Conservation (phyloP, 2,113 vertebrate genomes). For the Phrynosoma blainvillii region DNA sequence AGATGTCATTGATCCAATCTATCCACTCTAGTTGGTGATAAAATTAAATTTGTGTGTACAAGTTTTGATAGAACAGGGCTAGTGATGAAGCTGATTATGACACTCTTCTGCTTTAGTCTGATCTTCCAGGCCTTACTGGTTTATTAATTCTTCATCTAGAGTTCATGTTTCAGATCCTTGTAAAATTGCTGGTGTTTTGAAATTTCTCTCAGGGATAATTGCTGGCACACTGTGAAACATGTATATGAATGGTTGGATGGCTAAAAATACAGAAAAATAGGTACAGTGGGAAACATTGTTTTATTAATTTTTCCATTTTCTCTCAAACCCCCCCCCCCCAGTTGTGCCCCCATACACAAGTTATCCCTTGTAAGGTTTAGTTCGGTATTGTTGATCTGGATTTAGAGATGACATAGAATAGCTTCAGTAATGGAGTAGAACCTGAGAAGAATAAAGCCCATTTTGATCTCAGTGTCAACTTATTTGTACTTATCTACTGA, state of each 20-base stretch:
- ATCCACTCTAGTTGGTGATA: no score
- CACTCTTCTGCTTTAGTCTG: background rate
- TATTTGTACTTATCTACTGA: background rate
- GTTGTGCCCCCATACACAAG: background rate
- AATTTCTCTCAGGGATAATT: background rate
- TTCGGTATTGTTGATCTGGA: background rate
- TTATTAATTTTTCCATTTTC: no score
- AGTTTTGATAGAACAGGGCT: background rate
- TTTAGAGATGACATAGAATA: background rate
- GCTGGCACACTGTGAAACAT: background rate
- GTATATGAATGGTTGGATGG: background rate
- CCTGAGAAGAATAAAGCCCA: background rate
- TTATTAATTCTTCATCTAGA: background rate
- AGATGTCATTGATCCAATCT: no score
- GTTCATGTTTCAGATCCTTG: background rate
- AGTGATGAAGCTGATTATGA: background rate
- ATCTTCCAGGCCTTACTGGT: background rate
- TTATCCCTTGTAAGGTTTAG: background rate
- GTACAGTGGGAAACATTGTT: background rate
- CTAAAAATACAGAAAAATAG: background rate
- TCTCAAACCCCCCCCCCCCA: no score
- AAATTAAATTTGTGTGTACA: no score
- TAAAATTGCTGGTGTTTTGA: slow-evolving; percentile 5
- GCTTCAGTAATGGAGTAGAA: background rate
- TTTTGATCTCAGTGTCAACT: background rate